Percentiles rank a stretch among this genome's conserved stretches.
Conservation (phyloP, 2,888 invertebrate genomes). For the Pachymerium ferrugineum region DNA sequence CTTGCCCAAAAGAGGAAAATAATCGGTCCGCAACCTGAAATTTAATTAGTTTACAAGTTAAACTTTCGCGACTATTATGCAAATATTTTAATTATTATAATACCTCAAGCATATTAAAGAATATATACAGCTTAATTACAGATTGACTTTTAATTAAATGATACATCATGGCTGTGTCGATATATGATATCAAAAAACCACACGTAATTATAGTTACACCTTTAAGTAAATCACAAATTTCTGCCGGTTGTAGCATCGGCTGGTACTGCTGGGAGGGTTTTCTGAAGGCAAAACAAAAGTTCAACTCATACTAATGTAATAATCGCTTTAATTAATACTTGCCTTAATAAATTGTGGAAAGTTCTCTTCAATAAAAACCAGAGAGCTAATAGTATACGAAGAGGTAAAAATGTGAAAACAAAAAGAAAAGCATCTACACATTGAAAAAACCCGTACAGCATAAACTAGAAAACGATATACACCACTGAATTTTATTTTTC, state of each 20-base stretch:
- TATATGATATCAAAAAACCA: slow-evolving; percentile 76
- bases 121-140: slow-evolving; percentile 97
- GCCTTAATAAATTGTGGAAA: slow-evolving; percentile 51
- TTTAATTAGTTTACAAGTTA: background rate
- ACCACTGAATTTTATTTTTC: background rate
- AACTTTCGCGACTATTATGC: background rate
- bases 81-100: background rate
- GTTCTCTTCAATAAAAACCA: slow-evolving; percentile 72
- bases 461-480: slow-evolving; percentile 56
- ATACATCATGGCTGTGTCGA: slow-evolving; percentile 97
- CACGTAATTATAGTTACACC: slow-evolving; percentile 79
- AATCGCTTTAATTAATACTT: background rate
- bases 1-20: slow-evolving; percentile 95
- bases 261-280: slow-evolving; percentile 43
- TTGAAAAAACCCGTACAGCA: slow-evolving; percentile 78
- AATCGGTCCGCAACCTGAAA: slow-evolving; percentile 72
- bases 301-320: background rate
- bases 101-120: slow-evolving; percentile 99
- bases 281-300: no score
- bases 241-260: slow-evolving; percentile 70
- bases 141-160: slow-evolving; percentile 86
- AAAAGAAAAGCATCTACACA: slow-evolving; percentile 96
- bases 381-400: slow-evolving; percentile 80
- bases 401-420: slow-evolving; percentile 93
- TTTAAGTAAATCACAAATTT: slow-evolving; percentile 93